Conservation (phyloP, 2,888 invertebrate species). For the Lamellibrachia satsuma region DNA sequence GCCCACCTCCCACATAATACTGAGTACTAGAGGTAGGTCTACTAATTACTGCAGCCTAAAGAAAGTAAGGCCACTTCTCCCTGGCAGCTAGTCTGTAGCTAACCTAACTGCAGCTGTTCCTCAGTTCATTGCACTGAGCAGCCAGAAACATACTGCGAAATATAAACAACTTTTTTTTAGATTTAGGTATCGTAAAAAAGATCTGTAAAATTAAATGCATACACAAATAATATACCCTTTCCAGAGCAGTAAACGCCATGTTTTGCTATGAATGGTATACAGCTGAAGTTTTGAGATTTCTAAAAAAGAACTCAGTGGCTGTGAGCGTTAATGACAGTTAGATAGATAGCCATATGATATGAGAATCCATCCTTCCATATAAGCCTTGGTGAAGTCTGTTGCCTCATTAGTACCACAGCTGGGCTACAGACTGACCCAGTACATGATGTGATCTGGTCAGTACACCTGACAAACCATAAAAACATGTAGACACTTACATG, state of each 20-base stretch:
- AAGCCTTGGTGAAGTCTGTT: background rate
- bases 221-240: background rate
- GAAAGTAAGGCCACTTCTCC: background rate
- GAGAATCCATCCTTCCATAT: background rate
- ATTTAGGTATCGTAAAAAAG: background rate
- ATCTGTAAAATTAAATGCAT: background rate
- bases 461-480: background rate
- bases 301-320: background rate
- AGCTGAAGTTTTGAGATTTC: background rate
- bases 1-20: background rate
- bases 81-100: background rate
- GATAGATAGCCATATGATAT: background rate
- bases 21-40: background rate
- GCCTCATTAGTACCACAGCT: background rate
- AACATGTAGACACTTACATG: background rate
- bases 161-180: background rate
- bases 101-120: background rate
- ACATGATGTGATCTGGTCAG: background rate
- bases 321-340: background rate
- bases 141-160: background rate
- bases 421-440: background rate
- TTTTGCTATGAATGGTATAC: background rate
- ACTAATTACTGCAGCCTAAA: conserved; percentile 17
- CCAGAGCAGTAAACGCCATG: background rate
- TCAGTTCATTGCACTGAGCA: background rate